Conservation (phyloP, 2,888 invertebrate genomes). For the Spisula subtruncata region DNA sequence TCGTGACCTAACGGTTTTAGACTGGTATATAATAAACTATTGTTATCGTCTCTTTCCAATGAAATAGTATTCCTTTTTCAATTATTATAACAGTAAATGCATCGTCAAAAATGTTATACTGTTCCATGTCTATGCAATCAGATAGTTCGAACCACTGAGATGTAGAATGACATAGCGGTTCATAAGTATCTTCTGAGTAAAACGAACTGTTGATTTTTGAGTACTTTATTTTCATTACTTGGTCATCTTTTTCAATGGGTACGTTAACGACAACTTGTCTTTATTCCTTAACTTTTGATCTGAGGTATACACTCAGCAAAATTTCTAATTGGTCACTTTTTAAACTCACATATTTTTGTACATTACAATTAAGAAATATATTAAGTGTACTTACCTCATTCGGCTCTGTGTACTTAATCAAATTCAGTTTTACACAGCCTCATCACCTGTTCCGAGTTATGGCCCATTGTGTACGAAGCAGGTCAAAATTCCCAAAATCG, state of each 20-base stretch:
- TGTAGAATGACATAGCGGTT: neutral
- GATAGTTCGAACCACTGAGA: neutral
- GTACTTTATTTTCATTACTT: conserved; percentile 9
- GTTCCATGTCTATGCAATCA: neutral
- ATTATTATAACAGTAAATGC: neutral
- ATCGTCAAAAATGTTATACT: conserved; percentile 20
- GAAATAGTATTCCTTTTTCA: conserved; percentile 13
- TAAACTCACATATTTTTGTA: too few species aligned
- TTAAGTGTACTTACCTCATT: too few species aligned
- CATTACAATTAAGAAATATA: too few species aligned
- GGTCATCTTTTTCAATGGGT: conserved; percentile 27
- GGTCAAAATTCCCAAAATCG: neutral
- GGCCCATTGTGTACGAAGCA: too few species aligned
- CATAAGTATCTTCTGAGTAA: neutral
- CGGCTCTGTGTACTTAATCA: too few species aligned
- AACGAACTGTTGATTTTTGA: conserved; percentile 7
- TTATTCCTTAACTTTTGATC: neutral
- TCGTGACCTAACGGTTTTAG: neutral
- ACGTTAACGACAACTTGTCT: neutral
- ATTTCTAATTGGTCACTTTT: too few species aligned
- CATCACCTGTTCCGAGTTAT: too few species aligned
- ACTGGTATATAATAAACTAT: conserved; percentile 12
- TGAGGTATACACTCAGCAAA: too few species aligned
- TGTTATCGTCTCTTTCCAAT: neutral
- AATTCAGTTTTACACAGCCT: too few species aligned